phyloP scores from a whole-genome alignment of 92 coral and sea anemone species.

The Actinostola sp. region DNA sequence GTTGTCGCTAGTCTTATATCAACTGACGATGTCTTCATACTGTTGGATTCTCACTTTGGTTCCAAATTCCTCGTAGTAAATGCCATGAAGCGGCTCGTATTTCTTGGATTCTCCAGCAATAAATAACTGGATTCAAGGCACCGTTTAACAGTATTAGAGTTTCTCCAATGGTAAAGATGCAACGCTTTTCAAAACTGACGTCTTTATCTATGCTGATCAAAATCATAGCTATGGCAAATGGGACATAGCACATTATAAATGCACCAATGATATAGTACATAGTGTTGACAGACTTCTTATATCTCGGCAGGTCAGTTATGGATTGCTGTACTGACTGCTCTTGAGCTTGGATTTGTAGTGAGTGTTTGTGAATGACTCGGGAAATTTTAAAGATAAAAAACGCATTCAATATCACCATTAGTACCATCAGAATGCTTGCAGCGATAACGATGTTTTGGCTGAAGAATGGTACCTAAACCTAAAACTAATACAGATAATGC shows the following conservation, averaged over 20 bases:
- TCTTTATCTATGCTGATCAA: background rate
- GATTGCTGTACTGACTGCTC: background rate
- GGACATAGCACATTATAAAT: background rate
- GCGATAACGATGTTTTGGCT: background rate
- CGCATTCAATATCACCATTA: background rate
- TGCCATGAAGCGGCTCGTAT: background rate
- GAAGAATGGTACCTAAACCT: background rate
- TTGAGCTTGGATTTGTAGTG: constrained; percentile 6
- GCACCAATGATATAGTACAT: constrained; percentile 7
- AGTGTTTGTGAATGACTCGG: constrained; percentile 8
- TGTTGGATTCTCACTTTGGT: too few species aligned
- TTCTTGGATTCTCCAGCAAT: background rate
- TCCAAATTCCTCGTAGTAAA: too few species aligned
- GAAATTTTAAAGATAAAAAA: constrained; percentile 13
- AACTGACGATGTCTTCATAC: too few species aligned
- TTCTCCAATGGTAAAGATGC: background rate
- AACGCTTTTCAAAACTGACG: background rate
- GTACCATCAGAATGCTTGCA: background rate
- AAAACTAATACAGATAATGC: background rate
- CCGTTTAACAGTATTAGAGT: background rate
- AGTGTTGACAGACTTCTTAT: background rate
- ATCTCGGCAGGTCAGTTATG: background rate
- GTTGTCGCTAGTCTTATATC: too few species aligned
- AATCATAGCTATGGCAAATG: background rate
- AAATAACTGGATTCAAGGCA: background rate